Base-by-base conservation (phyloP, 2,797 vertebrate species). In the Neosalanx taihuensis region DNA sequence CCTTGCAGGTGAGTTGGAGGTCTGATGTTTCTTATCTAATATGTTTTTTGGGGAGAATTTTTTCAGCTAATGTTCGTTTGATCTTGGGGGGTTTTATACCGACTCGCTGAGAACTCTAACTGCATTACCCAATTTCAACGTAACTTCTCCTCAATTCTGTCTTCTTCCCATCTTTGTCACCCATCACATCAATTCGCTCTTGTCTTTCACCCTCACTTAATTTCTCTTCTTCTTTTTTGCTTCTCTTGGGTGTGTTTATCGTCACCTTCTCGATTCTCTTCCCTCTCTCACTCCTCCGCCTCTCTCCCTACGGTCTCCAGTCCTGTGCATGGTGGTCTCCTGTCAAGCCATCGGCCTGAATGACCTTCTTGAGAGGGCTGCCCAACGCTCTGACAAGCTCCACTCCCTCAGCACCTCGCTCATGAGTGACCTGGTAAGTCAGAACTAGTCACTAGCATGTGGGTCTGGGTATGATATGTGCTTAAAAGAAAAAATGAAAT, bases 321-420 rank as follows among this genome's bases (percentile, higher is more conserved):
- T 84, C 37, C 15, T 89, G 79, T 89, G 29, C 5, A 26, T 85
- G 57, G 72, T 79, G 71, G 72, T 79, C 0, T 82, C 68, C 2
- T 86, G 84, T 73, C 35, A 81, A 0, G 85, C 85, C 3, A 75
- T 93, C 31, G 83, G 86, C n/a, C 56, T 93, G 59, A 83, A 12
- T 0, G 92, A 93, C 72, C 85, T 93, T 59, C 83, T 94, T 5
- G 89, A 93, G 30, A 83, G 92, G 76, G 92, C 88, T 2, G 90
- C 92, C 18, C 90, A 93, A 65, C 85, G 85, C 63, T 94, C 92
- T 0, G 91, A 94, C 85, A 88, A 81, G 17, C 84, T 94, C 60
- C 92, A 94, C 85, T 86, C 91, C 0, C 88, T 94, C 84, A 93
- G 92, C 87, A 90, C 86, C 0, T 80, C 72, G 0, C 89, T 93